Evolutionary conservation across 2,888 invertebrate genomes (phyloP).

Genomic region (Aphodius granarius): DNA sequence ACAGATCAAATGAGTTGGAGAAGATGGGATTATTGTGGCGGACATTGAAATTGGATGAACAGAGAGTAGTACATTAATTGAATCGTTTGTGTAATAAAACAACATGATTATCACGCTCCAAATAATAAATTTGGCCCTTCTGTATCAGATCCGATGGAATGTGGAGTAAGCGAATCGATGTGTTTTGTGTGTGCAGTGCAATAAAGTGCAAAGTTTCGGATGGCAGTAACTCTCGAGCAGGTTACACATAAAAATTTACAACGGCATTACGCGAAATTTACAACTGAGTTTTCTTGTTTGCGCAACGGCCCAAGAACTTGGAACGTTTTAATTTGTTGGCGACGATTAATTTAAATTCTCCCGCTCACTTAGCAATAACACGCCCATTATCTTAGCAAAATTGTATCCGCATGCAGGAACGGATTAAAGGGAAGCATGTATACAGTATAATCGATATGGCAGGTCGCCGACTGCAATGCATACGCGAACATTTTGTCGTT

Average conservation of each 20-base stretch:
- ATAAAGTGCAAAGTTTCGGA: background rate
- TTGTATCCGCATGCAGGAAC: background rate
- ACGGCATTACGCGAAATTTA: background rate
- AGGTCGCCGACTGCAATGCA: background rate
- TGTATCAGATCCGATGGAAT: background rate
- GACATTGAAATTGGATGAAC: too few relatives aligned
- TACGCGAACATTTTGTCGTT: background rate
- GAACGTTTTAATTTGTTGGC: background rate
- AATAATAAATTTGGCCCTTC: background rate
- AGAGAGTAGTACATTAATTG: too few relatives aligned
- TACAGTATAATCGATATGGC: background rate
- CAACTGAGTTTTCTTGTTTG: background rate
- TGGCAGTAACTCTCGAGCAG: background rate
- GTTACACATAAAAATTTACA: background rate
- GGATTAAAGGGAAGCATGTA: background rate
- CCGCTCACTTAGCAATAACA: background rate
- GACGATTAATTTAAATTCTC: background rate
- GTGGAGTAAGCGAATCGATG: background rate
- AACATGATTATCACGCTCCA: background rate
- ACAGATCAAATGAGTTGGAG: too few relatives aligned
- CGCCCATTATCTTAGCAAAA: background rate
- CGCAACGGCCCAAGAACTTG: background rate
- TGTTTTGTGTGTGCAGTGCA: background rate
- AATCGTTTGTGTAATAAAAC: too few relatives aligned
- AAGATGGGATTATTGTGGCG: too few relatives aligned